These are phyloP conservation scores for Taeniopygia guttata DNA, from an alignment of 2,797 vertebrate genomes.

Conservation along the genomic window DNA sequence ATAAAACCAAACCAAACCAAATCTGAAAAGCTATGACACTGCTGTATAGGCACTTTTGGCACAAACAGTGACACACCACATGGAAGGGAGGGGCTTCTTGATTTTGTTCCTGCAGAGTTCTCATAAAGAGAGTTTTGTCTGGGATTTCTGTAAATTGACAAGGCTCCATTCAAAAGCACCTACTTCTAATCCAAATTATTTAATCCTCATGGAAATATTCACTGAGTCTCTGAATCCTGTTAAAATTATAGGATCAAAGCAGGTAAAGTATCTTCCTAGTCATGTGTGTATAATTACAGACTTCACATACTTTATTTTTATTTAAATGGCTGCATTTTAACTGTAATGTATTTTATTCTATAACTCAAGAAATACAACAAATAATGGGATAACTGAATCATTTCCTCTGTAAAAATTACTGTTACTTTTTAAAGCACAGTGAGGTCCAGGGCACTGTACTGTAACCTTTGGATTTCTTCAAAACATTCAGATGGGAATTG, in stretches of 20 bases:
- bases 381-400: not conserved
- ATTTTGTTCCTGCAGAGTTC: not conserved
- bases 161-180: not conserved
- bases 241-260: not conserved
- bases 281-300: not conserved
- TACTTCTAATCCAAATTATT: not conserved
- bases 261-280: not conserved
- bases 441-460: not conserved
- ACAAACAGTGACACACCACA: not conserved
- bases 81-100: not conserved
- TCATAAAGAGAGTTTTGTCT: not conserved
- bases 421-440: not conserved
- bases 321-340: not conserved
- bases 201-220: not conserved
- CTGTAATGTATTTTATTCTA: not conserved
- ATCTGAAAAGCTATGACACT: not conserved
- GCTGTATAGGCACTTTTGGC: not conserved
- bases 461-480: slow-evolving; percentile 17
- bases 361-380: not conserved
- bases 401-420: slow-evolving; percentile 1
- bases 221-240: not conserved
- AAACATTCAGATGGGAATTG: not conserved
- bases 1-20: not conserved
- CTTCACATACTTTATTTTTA: not conserved
- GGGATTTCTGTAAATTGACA: not conserved